Percentiles rank a stretch among this genome's conserved stretches.
Conservation (phyloP, 2,888 invertebrate genomes). For the Diachrysia chrysitis region DNA sequence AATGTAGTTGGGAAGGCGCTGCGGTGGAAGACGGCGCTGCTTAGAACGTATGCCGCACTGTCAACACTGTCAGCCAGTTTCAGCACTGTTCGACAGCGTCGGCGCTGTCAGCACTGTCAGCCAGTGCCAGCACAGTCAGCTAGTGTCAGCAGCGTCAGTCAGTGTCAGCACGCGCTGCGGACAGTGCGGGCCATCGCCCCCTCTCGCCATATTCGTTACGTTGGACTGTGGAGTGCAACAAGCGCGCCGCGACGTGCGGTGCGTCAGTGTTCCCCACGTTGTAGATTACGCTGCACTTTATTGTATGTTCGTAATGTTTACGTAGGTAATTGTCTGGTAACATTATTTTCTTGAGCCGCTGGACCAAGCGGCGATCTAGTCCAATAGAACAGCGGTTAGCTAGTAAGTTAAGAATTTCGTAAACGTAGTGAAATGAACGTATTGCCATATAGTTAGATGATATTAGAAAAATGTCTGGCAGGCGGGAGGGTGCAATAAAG, state of each 20-base stretch:
- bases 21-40: constrained; percentile 22
- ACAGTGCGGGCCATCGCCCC: constrained; percentile 50
- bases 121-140: constrained; percentile 2
- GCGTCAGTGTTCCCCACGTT: constrained; percentile 20
- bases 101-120: not conserved
- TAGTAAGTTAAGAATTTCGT: constrained; percentile 81
- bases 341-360: constrained; percentile 71
- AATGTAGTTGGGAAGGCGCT: constrained; percentile 19
- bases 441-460: constrained; percentile 85
- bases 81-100: too few species aligned
- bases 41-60: constrained; percentile 26
- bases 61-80: not conserved
- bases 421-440: constrained; percentile 83
- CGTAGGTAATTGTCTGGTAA: constrained; percentile 80
- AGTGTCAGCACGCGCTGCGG: constrained; percentile 11
- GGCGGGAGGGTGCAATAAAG: constrained; percentile 86
- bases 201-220: constrained; percentile 50
- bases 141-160: too few species aligned
- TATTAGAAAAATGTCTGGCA: constrained; percentile 81
- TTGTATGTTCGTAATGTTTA: constrained; percentile 71
- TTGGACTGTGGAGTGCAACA: constrained; percentile 33
- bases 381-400: constrained; percentile 82
- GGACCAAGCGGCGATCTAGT: constrained; percentile 72
- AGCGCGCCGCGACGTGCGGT: constrained; percentile 28
- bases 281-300: constrained; percentile 66